Conservation (phyloP, 2,888 invertebrate genomes). For the Acrocera orbiculus region DNA sequence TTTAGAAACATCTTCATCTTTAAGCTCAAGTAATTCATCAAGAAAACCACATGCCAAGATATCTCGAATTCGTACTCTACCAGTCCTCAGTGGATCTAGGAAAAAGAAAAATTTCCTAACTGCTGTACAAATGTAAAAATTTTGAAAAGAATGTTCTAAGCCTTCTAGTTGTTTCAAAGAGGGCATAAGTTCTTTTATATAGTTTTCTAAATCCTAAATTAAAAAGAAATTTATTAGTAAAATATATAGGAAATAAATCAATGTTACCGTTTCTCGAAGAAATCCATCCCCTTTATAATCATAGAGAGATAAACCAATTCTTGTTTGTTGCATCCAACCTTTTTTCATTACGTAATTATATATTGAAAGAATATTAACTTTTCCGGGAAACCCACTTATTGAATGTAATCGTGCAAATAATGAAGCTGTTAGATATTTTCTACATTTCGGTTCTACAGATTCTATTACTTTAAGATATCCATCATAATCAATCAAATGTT, state of each 20-base stretch:
- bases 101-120: constrained; percentile 94
- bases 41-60: constrained; percentile 81
- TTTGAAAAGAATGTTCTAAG: constrained; percentile 81
- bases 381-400: constrained; percentile 61
- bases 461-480: constrained; percentile 67
- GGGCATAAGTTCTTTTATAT: constrained; percentile 83
- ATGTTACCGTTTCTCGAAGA: constrained; percentile 56
- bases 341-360: constrained; percentile 93
- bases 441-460: constrained; percentile 57
- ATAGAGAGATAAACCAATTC: constrained; percentile 32
- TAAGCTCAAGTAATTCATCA: constrained; percentile 75
- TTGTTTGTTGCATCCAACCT: constrained; percentile 50
- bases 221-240: constrained; percentile 13
- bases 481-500: constrained; percentile 68
- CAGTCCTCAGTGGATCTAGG: constrained; percentile 73
- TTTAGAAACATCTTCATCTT: constrained; percentile 69
- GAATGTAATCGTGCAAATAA: constrained; percentile 78
- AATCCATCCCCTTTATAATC: constrained; percentile 87
- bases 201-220: constrained; percentile 78
- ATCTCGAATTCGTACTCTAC: constrained; percentile 77
- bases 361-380: constrained; percentile 72
- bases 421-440: constrained; percentile 62
- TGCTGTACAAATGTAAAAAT: constrained; percentile 91
- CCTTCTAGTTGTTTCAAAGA: constrained; percentile 80
- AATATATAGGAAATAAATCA: constrained; percentile 6